Evolutionary conservation across 2,113 vertebrate species (phyloP).

Genomic region (Cyanistes caeruleus): DNA sequence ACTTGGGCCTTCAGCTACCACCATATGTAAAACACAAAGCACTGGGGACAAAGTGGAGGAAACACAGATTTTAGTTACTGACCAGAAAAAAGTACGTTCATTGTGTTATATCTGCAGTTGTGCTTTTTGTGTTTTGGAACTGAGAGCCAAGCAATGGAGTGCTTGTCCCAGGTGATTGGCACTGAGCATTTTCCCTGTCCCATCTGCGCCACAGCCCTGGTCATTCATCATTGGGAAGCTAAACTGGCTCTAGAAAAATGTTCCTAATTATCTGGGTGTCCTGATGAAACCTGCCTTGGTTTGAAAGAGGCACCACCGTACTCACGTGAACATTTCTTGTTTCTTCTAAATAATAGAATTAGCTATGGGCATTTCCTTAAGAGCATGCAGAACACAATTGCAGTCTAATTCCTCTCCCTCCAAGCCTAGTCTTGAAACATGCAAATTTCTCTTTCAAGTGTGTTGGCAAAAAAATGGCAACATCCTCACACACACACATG

Average conservation of each 20-base stretch:
- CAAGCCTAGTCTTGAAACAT: constrained; percentile 66
- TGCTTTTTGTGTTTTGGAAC: not conserved
- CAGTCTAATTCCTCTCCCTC: constrained; percentile 35
- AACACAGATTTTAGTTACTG: not conserved
- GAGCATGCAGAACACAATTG: constrained; percentile 33
- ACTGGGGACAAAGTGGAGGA: not conserved
- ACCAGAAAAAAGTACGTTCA: not conserved
- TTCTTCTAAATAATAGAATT: constrained; percentile 40
- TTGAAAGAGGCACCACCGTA: not conserved
- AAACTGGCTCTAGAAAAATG: not conserved
- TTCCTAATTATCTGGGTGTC: not conserved
- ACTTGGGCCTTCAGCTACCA: not conserved
- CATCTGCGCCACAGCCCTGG: not conserved
- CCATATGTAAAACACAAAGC: constrained; percentile 6
- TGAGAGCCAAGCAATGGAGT: not conserved
- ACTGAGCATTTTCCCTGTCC: not conserved
- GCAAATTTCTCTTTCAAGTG: constrained; percentile 52
- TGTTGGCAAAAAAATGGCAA: constrained; percentile 39
- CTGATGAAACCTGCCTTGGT: constrained; percentile 42
- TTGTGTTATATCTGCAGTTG: not conserved
- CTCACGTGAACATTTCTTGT: not conserved
- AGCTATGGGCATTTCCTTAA: constrained; percentile 63
- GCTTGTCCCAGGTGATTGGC: not conserved
- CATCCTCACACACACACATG: not conserved
- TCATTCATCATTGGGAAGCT: not conserved